Evolutionary conservation across 2,797 vertebrate species (phyloP), one percentile per base, ranked within the genome.

Genomic region (Anolis apletophallus): DNA sequence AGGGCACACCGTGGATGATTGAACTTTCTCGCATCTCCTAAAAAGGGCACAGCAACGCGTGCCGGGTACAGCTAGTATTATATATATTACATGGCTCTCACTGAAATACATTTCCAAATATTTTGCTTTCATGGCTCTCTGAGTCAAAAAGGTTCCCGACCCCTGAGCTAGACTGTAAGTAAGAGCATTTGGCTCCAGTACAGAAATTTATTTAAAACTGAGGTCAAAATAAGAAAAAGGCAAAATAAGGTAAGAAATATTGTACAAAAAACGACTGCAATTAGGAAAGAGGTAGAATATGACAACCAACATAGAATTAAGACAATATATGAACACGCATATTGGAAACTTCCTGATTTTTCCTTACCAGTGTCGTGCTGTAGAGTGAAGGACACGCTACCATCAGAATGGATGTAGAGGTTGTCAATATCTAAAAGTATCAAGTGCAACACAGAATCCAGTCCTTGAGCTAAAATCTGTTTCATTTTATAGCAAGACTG

Each of bases 351-450:
- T 1, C 26, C 68, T 80, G 14, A 14, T 1, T 0, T 3, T 8
- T 16, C 84, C 93, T 94, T 93, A 95, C 94, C 94, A 19, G 89
- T 86, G 59, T 90, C 90, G 23, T 69, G 80, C 74, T 55, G 84
- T 67, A 91, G 34, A 11, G 83, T 86, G 87, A 97, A 94, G 32
- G 94, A 96, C 77, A 94, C 55, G 34, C 87, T 85, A 2, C 97
- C 97, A 71, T 97, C 96, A 59, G 86, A 91, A 5, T 90, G 95
- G 55, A 97, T 76, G 5, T 95, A 86, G 77, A 97, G 85, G 4
- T 91, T 94, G 23, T 94, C 94, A 7, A 87, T 40, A 52, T 93
- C 95, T 7, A 96, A 50, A 29, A 88, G 57, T 1, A 91, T 82
- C 13, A 90, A 83, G 29, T 17, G 8, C 17, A 85, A 78, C 0